These are phyloP conservation scores for Globicephala melas DNA, from an alignment of 2,113 vertebrate species.

Conservation along the genomic window DNA sequence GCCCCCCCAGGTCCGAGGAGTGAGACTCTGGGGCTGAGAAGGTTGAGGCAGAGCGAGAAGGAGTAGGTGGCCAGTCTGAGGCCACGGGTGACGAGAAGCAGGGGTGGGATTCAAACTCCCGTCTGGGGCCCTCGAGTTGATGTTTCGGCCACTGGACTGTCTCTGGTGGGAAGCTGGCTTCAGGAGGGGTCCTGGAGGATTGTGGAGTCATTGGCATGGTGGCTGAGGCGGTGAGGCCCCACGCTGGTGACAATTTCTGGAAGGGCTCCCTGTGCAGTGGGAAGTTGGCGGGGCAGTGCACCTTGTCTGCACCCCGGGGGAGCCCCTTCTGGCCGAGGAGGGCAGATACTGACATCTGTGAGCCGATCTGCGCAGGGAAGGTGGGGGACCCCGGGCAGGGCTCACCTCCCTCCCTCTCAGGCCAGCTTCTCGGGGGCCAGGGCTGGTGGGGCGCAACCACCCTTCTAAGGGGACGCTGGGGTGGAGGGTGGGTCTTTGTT, in stretches of 20 bases:
- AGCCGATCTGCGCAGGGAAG: fast-evolving
- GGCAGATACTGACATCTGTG: background rate
- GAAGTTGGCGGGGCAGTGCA: fast-evolving
- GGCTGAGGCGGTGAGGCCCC: fast-evolving
- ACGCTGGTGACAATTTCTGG: background rate
- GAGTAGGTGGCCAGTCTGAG: fast-evolving
- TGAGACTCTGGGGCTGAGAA: too few relatives aligned
- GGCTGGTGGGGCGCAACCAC: fast-evolving
- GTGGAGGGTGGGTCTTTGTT: background rate
- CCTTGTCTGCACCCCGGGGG: fast-evolving
- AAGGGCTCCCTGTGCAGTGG: background rate
- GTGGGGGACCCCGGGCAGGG: background rate
- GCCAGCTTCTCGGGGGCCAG: fast-evolving
- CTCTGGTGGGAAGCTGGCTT: background rate
- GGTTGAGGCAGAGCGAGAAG: background rate
- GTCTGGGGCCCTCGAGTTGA: fast-evolving
- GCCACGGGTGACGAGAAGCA: fast-evolving
- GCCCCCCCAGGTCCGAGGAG: fast-evolving
- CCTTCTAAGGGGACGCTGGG: fast-evolving
- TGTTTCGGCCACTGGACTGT: fast-evolving
- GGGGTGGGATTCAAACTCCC: fast-evolving
- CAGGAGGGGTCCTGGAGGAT: fast-evolving
- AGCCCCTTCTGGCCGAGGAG: background rate
- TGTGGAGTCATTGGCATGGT: fast-evolving
- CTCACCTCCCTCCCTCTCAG: background rate